Conservation (phyloP, 2,888 invertebrate species). For the Disparrhopalites patrizii region DNA sequence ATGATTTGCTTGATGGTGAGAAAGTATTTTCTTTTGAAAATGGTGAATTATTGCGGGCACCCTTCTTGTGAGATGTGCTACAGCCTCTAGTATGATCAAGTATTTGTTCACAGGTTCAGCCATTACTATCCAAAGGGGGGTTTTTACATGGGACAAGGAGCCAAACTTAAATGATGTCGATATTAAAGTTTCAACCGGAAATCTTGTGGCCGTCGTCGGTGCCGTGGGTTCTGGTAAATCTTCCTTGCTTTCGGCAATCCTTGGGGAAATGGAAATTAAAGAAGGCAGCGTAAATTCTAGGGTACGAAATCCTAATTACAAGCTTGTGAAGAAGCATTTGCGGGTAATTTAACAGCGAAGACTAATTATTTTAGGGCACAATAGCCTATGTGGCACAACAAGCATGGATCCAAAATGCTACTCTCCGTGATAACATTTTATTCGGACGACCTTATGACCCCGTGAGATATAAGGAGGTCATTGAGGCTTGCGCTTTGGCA, state of each 20-base stretch:
- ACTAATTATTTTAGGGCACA: conserved; percentile 54
- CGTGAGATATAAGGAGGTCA: conserved; percentile 68
- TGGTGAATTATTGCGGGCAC: too few relatives aligned
- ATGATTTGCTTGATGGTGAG: conserved; percentile 64
- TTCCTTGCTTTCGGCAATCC: conserved; percentile 52
- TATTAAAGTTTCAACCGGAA: conserved; percentile 63
- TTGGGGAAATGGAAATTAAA: conserved; percentile 53
- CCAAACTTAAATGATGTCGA: conserved; percentile 61
- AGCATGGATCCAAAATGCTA: conserved; percentile 97
- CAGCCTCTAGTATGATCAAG: too few relatives aligned
- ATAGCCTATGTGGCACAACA: conserved; percentile 87
- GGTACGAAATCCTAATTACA: too few relatives aligned
- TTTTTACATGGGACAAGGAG: conserved; percentile 75
- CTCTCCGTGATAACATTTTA: conserved; percentile 84
- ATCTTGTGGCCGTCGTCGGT: conserved; percentile 79
- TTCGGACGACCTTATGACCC: conserved; percentile 77
- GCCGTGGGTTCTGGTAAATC: conserved; percentile 85
- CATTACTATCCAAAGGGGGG: conserved; percentile 76
- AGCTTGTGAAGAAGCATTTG: too few relatives aligned
- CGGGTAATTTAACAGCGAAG: too few relatives aligned
- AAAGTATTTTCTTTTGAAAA: too few relatives aligned
- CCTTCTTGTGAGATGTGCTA: too few relatives aligned
- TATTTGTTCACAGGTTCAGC: conserved; percentile 53
- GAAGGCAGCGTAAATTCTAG: conserved; percentile 21
- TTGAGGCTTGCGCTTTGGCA: conserved; percentile 84